Conservation (phyloP, 1,140 invertebrate species). For the Trichonephila inaurata region DNA sequence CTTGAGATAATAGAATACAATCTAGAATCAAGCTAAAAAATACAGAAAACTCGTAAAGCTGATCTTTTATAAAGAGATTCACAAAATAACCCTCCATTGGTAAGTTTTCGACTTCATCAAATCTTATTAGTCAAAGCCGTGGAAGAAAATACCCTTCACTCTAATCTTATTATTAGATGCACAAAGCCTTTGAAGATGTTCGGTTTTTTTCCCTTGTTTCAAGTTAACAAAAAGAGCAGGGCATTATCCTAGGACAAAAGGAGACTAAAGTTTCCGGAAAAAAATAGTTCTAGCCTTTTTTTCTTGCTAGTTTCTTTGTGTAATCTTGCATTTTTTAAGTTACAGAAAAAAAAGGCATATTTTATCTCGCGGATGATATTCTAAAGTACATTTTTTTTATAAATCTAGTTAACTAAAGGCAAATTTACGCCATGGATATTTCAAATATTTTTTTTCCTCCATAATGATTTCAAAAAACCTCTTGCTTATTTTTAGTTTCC, state of each 20-base stretch:
- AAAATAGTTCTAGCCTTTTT: neutral
- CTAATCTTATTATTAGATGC: conserved; percentile 34
- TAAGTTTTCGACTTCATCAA: conserved; percentile 13
- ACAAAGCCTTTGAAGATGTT: neutral
- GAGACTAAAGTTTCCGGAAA: conserved; percentile 10
- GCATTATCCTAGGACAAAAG: conserved; percentile 26
- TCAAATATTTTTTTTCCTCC: neutral
- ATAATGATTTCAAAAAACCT: neutral
- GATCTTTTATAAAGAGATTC: conserved; percentile 1
- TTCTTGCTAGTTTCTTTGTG: neutral
- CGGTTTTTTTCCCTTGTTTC: neutral
- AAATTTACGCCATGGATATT: neutral
- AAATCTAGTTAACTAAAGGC: conserved; percentile 2
- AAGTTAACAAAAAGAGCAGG: neutral
- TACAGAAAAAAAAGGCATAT: neutral
- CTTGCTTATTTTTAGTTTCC: neutral
- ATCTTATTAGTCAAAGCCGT: neutral
- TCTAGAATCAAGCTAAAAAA: neutral
- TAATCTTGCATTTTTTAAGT: neutral
- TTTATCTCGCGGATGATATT: conserved; percentile 10
- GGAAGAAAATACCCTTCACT: conserved; percentile 5
- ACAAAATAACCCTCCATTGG: conserved; percentile 12
- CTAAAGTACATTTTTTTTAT: neutral
- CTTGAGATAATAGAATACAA: neutral
- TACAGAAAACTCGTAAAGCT: neutral